Percentiles rank a stretch among this genome's conserved stretches.
These are phyloP conservation scores for Abramis brama DNA, from an alignment of 2,113 vertebrate genomes.

Conservation along the genomic window DNA sequence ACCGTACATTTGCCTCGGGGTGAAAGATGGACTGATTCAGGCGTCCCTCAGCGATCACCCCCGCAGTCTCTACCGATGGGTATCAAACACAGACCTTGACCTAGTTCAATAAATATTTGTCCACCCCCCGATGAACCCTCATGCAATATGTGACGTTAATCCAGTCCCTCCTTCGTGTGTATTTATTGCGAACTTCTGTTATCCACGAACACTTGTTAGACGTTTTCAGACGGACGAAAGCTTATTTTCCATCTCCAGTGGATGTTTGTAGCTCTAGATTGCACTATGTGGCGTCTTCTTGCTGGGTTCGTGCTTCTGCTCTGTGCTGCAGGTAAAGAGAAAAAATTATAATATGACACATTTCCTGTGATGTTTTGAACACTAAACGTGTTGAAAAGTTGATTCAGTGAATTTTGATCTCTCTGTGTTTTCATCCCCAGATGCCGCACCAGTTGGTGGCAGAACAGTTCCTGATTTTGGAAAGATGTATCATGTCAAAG, in stretches of 20 bases:
- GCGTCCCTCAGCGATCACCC: not conserved
- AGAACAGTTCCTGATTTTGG: conserved; percentile 73
- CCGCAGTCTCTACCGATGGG: not conserved
- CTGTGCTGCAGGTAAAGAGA: conserved; percentile 61
- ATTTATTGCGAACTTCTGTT: not conserved
- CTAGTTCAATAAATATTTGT: not conserved
- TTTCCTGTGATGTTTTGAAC: not conserved
- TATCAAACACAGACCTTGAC: not conserved
- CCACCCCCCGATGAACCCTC: not conserved
- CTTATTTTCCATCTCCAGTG: not conserved
- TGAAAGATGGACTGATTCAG: not conserved
- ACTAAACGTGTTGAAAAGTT: not conserved
- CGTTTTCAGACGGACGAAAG: not conserved
- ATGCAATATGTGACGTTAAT: conserved; percentile 7
- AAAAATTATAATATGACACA: not conserved
- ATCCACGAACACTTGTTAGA: not conserved
- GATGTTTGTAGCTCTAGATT: not conserved
- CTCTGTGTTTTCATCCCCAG: conserved; percentile 43
- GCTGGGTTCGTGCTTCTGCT: conserved; percentile 54
- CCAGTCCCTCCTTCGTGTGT: not conserved
- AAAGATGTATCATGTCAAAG: conserved; percentile 81
- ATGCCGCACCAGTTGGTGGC: conserved; percentile 59
- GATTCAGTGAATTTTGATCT: not conserved
- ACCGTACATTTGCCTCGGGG: not conserved
- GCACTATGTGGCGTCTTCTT: conserved; percentile 56